These are phyloP conservation scores for Napeogenes sylphis DNA, from an alignment of 2,888 invertebrate genomes.

Conservation along the genomic window DNA sequence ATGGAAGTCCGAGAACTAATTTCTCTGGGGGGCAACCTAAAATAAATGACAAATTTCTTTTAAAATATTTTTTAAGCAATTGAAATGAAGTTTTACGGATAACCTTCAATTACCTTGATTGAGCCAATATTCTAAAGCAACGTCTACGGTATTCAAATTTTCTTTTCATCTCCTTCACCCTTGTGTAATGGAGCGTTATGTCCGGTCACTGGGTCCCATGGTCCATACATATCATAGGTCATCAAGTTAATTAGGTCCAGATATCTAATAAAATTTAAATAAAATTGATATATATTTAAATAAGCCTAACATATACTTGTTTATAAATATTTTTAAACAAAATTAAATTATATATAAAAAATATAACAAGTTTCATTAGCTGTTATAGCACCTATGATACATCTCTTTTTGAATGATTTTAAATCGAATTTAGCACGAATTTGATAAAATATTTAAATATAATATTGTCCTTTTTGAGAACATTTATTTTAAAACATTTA, in stretches of 20 bases:
- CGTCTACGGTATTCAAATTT: slow-evolving; percentile 65
- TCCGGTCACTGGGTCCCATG: slow-evolving; percentile 81
- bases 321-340: no score
- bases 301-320: no score
- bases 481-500: no score
- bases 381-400: no score
- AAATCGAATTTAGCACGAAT: no score
- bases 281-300: no score
- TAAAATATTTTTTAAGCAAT: background rate
- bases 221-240: slow-evolving; percentile 85
- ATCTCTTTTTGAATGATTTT: no score
- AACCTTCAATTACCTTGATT: slow-evolving; percentile 51
- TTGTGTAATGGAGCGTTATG: slow-evolving; percentile 82
- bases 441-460: no score
- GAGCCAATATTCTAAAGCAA: slow-evolving; percentile 73
- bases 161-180: slow-evolving; percentile 57
- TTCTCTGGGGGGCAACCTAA: slow-evolving; percentile 75
- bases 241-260: slow-evolving; percentile 84
- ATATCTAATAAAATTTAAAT: slow-evolving; percentile 50
- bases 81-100: background rate
- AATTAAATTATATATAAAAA: no score
- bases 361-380: no score
- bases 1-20: slow-evolving; percentile 82
- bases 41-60: slow-evolving; percentile 8
- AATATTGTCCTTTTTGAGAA: no score